Base-by-base conservation (phyloP, 2,797 vertebrate species). In the Danio jaintianensis region DNA sequence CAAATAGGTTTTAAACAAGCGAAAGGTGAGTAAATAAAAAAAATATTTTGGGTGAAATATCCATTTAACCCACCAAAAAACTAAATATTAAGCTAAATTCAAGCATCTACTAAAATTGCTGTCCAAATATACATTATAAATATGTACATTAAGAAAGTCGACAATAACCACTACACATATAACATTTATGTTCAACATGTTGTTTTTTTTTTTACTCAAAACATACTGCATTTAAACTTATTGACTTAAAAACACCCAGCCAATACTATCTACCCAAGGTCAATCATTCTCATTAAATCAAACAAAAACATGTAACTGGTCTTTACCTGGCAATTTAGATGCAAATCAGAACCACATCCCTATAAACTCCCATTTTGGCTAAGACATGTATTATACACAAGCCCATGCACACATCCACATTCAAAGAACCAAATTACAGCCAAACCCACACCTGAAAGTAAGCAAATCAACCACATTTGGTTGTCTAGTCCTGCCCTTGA, bases 391-490 rank as follows among this genome's bases (percentile, higher is more conserved):
- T 22, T 38, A 12, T 13, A 50, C 40, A 12, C 20, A 76, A 20
- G 13, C 40, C 36, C 38, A 53, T 55, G 38, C 20, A 45, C 36
- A 50, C 16, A 3, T 20, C 29, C 58, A 56, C 66, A 76, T 16
- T 74, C 58, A 78, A 50, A 70, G 9, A 47, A 74, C 40, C 7
- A 11, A 69, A 48, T 29, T 72, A 18, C 59, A 69, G n/a, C 50
- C 12, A 36, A 38, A 76, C 84, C 88, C 88, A 90, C 91, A 90
- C 89, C 89, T 85, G 20, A 85, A 15, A 38, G 42, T 71, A 88
- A 89, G 90, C 91, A 93, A 92, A 93, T 91, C 66, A 82, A 53
- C 12, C 16, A 53, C 5, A 79, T 83, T 83, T 79, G 76, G 40
- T 63, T 78, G 63, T 45, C 18, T n/a, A 52, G 20, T n/a, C 55